Evolutionary conservation across 1,140 invertebrate genomes (phyloP).

Genomic region (Trachelipus rathkii): DNA sequence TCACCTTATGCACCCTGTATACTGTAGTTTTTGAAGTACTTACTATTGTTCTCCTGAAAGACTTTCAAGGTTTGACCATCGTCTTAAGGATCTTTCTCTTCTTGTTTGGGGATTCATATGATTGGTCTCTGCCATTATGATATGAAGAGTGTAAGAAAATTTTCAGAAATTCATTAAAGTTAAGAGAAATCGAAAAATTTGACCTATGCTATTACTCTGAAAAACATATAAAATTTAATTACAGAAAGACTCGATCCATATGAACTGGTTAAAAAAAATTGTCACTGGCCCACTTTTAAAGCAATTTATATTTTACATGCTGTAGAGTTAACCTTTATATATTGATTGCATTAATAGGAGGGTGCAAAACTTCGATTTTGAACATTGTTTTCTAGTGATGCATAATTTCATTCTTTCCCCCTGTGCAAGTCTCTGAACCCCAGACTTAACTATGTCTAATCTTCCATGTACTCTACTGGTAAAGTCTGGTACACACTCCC

Average conservation of each 20-base stretch:
- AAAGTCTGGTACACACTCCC: too few relatives aligned
- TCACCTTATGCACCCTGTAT: constrained; percentile 70
- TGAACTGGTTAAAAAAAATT: neutral
- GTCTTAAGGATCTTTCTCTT: constrained; percentile 71
- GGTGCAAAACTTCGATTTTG: too few relatives aligned
- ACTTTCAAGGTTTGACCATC: constrained; percentile 49
- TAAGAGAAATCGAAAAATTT: neutral
- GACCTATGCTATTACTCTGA: neutral
- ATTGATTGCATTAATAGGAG: too few relatives aligned
- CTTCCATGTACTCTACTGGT: too few relatives aligned
- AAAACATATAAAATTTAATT: neutral
- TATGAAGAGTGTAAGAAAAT: constrained; percentile 66
- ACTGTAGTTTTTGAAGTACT: constrained; percentile 72
- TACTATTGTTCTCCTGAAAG: constrained; percentile 34
- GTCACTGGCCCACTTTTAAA: too few relatives aligned
- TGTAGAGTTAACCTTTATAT: too few relatives aligned
- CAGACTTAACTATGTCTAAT: too few relatives aligned
- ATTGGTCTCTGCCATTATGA: constrained; percentile 87
- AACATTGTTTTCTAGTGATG: too few relatives aligned
- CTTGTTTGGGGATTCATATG: constrained; percentile 82
- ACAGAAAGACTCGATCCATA: neutral
- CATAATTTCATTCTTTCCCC: too few relatives aligned
- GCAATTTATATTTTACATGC: too few relatives aligned
- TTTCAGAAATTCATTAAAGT: neutral
- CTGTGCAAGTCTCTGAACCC: too few relatives aligned